phyloP scores from a whole-genome alignment of 2,888 invertebrate genomes.

The Tinea semifulvella region DNA sequence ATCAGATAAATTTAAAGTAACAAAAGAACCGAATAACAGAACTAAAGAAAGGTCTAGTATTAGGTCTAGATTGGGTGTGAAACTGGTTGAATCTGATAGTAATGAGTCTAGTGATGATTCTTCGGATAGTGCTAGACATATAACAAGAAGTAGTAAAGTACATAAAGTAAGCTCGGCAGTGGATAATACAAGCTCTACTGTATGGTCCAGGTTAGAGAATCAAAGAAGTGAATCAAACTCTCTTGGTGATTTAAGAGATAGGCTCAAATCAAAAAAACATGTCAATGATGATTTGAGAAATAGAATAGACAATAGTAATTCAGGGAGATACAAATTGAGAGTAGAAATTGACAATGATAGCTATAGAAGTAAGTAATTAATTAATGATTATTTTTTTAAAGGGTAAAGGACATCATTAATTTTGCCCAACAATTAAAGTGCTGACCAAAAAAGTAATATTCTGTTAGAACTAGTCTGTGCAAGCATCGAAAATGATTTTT shows the following conservation, averaged over 20 bases:
- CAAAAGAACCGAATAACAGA: constrained; percentile 13
- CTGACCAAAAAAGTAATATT: too few relatives aligned
- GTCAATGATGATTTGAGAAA: constrained; percentile 36
- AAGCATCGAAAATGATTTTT: too few relatives aligned
- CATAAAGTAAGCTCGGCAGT: constrained; percentile 40
- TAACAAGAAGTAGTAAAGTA: constrained; percentile 60
- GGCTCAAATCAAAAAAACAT: constrained; percentile 36
- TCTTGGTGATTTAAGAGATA: constrained; percentile 44
- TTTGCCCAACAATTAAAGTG: too few relatives aligned
- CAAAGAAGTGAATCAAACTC: constrained; percentile 27
- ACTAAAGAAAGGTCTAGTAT: constrained; percentile 26
- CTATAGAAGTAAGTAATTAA: constrained; percentile 18
- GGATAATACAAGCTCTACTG: constrained; percentile 45
- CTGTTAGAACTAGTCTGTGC: too few relatives aligned
- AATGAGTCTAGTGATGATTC: constrained; percentile 33
- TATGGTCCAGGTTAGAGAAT: constrained; percentile 66
- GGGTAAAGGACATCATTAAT: too few relatives aligned
- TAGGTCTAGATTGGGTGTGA: constrained; percentile 45
- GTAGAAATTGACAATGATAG: constrained; percentile 60
- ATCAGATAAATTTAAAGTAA: constrained; percentile 46
- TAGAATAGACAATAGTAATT: constrained; percentile 26
- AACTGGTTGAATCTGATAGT: constrained; percentile 28
- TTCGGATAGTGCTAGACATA: constrained; percentile 27
- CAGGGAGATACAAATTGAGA: constrained; percentile 23
- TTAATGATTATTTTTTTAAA: too few relatives aligned